Evolutionary conservation across 2,113 vertebrate genomes (phyloP).

Genomic region (Ophiodon elongatus): DNA sequence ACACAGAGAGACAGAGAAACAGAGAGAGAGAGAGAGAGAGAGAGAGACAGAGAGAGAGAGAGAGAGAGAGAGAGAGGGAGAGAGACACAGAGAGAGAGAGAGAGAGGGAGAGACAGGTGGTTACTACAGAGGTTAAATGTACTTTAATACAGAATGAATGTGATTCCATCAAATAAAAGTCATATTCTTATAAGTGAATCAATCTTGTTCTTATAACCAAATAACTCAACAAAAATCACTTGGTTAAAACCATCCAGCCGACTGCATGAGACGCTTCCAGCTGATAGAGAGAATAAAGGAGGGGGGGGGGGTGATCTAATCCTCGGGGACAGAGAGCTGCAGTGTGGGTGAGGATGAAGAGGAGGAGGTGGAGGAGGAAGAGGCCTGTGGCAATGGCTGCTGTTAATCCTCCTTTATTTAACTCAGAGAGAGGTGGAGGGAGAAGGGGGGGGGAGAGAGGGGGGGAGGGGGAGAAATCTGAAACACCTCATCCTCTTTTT

Average conservation of each 20-base stretch:
- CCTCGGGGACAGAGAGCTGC: conserved; percentile 48
- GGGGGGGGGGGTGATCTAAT: conserved; percentile 56
- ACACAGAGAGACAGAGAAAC: neutral
- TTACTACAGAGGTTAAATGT: neutral
- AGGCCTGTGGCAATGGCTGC: conserved; percentile 59
- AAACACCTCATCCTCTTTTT: too few species aligned
- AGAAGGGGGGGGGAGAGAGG: neutral
- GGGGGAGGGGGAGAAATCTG: conserved; percentile 5
- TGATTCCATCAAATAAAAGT: neutral
- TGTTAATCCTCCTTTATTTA: conserved; percentile 74
- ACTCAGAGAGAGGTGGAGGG: conserved; percentile 45
- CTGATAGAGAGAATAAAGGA: conserved; percentile 9
- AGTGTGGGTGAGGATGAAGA: conserved; percentile 57
- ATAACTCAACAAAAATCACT: too few species aligned
- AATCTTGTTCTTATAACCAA: too few species aligned
- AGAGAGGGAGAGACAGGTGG: neutral
- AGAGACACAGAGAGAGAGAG: neutral
- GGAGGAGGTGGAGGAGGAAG: conserved; percentile 58
- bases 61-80: neutral
- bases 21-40: neutral
- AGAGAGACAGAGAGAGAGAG: neutral
- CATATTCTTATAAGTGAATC: neutral
- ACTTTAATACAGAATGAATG: neutral
- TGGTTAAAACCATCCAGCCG: conserved; percentile 3
- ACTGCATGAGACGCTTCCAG: conserved; percentile 13